Conservation (phyloP, 2,797 vertebrate species). For the Anableps anableps region DNA sequence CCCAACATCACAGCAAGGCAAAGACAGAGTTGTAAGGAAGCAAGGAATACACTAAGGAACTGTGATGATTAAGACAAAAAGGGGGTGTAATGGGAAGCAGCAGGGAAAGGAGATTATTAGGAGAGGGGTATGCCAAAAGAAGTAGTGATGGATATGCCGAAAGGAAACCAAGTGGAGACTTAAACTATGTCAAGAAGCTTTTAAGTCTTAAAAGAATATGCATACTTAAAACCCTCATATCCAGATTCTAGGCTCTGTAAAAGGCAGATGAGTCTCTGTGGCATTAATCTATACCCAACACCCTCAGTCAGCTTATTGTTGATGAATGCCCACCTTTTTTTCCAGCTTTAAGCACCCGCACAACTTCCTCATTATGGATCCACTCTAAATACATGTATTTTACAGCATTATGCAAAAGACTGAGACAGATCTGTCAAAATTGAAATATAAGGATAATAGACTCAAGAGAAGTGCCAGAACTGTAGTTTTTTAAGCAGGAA, state of each 20-base stretch:
- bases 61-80: conserved; percentile 56
- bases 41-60: conserved; percentile 28
- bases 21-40: conserved; percentile 17
- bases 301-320: conserved; percentile 27
- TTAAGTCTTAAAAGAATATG: conserved; percentile 39
- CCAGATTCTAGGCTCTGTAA: conserved; percentile 21
- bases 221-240: conserved; percentile 28
- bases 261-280: conserved; percentile 14
- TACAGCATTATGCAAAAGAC: conserved; percentile 3
- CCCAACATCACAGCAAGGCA: conserved; percentile 42
- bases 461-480: background rate
- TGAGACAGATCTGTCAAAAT: conserved; percentile 3
- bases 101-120: conserved; percentile 15
- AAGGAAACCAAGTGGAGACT: conserved; percentile 25
- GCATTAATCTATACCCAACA: conserved; percentile 43
- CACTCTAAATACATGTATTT: conserved; percentile 7
- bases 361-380: background rate
- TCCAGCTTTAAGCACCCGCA: conserved; percentile 11
- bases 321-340: conserved; percentile 24
- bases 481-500: background rate
- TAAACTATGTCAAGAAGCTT: conserved; percentile 21
- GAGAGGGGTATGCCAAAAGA: conserved; percentile 9
- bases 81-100: conserved; percentile 25
- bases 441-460: background rate
- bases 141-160: conserved; percentile 36